Percentiles rank a stretch among this genome's conserved stretches.
Evolutionary conservation across 2,113 vertebrate genomes (phyloP).

Genomic region (Crotalus helleri): DNA sequence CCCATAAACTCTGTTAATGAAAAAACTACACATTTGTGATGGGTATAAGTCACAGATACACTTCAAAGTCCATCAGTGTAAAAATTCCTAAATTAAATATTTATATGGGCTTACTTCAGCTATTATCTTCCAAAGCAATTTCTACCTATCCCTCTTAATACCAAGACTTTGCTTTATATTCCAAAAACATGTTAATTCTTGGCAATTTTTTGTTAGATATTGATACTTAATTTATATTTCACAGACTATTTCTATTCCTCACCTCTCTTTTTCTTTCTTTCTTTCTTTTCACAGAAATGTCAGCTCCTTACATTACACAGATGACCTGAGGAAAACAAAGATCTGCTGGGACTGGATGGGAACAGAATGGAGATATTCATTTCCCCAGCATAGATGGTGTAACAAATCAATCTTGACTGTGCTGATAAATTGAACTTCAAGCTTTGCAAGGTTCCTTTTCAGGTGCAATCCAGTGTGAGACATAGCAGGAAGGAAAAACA

Average conservation of each 20-base stretch:
- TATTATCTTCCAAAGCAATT: background rate
- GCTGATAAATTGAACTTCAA: constrained; percentile 60
- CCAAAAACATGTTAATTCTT: constrained; percentile 34
- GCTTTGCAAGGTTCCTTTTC: constrained; percentile 54
- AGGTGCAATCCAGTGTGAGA: constrained; percentile 58
- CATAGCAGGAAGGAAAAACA: constrained; percentile 53
- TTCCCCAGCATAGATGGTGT: constrained; percentile 48
- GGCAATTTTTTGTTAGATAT: constrained; percentile 20
- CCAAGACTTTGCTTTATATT: background rate
- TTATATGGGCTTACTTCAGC: background rate
- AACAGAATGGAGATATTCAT: constrained; percentile 53
- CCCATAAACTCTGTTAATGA: background rate
- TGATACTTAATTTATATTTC: constrained; percentile 47
- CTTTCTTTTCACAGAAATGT: constrained; percentile 52
- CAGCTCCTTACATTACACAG: constrained; percentile 58
- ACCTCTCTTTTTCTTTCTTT: background rate
- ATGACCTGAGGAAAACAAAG: constrained; percentile 61
- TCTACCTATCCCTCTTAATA: background rate
- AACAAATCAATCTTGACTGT: constrained; percentile 56
- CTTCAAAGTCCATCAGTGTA: background rate
- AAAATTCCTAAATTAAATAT: background rate
- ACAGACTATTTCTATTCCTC: constrained; percentile 28
- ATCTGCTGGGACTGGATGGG: constrained; percentile 53
- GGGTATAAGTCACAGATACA: background rate
- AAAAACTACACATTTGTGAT: background rate